Conservation (phyloP, 1,140 invertebrate genomes). For the Calycopis cecrops region DNA sequence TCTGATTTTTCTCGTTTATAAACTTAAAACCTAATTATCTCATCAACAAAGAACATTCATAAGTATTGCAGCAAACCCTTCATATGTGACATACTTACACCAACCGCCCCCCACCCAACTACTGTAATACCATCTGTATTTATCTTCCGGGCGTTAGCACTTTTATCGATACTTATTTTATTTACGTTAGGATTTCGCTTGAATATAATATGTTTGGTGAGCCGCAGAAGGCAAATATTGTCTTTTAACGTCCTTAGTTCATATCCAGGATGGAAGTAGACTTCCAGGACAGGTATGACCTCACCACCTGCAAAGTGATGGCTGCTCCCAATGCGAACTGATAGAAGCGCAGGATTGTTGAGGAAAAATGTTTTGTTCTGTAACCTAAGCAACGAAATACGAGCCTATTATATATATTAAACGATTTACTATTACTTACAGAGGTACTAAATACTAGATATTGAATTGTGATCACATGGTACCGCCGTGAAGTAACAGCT, state of each 20-base stretch:
- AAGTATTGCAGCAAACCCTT: too few relatives aligned
- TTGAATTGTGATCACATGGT: too few relatives aligned
- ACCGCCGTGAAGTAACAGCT: too few relatives aligned
- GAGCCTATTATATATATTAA: too few relatives aligned
- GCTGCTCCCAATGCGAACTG: conserved; percentile 46
- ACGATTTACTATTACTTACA: too few relatives aligned
- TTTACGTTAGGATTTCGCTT: conserved; percentile 28
- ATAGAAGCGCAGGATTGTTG: conserved; percentile 54
- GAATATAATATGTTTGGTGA: conserved; percentile 36
- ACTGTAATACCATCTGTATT: conserved; percentile 44
- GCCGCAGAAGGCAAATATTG: conserved; percentile 42
- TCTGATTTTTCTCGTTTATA: too few relatives aligned
- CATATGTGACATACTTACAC: conserved; percentile 35
- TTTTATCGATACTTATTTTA: conserved; percentile 52
- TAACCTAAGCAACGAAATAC: conserved; percentile 42
- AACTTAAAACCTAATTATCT: too few relatives aligned
- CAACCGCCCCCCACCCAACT: conserved; percentile 57
- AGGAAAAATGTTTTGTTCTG: conserved; percentile 58
- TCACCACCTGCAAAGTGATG: conserved; percentile 46
- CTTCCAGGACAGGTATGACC: conserved; percentile 40
- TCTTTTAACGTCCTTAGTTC: conserved; percentile 44
- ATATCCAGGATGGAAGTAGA: conserved; percentile 52
- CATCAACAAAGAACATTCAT: too few relatives aligned
- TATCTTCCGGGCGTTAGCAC: conserved; percentile 23
- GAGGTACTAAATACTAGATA: too few relatives aligned